Evolutionary conservation across 2,888 invertebrate species (phyloP).

Genomic region (Epicampocera succincta): DNA sequence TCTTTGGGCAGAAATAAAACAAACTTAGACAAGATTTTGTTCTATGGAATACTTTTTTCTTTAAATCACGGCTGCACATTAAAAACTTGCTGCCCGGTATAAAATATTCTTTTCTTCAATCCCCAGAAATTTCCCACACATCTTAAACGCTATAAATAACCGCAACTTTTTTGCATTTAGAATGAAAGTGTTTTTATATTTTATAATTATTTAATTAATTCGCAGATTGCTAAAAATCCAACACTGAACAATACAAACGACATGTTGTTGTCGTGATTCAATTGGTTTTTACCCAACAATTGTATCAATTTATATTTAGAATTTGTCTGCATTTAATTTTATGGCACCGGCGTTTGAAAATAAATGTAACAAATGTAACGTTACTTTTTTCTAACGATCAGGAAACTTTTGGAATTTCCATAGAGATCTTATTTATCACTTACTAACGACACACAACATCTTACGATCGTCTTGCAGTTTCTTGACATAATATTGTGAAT

Average conservation of each 20-base stretch:
- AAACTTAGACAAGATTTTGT: no score
- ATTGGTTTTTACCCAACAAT: conserved; percentile 67
- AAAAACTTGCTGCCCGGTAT: no score
- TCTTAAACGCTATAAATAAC: no score
- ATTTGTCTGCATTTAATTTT: conserved; percentile 30
- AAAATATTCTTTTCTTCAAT: no score
- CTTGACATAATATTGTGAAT: no score
- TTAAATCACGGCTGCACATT: no score
- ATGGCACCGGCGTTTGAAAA: neutral
- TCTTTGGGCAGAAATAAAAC: no score
- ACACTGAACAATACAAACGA: conserved; percentile 24
- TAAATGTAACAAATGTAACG: neutral
- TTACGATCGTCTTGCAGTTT: neutral
- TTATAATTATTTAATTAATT: conserved; percentile 40
- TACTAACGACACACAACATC: neutral
- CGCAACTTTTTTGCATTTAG: neutral
- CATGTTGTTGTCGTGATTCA: conserved; percentile 61
- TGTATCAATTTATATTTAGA: conserved; percentile 44
- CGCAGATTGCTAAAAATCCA: conserved; percentile 9
- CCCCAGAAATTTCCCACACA: no score
- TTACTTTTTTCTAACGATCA: conserved; percentile 32
- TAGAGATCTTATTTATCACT: conserved; percentile 77
- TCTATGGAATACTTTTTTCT: no score
- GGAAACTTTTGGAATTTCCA: conserved; percentile 75
- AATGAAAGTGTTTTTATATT: neutral